These are phyloP conservation scores for Cantharis flavilabris DNA, from an alignment of 2,888 invertebrate genomes.

Conservation along the genomic window DNA sequence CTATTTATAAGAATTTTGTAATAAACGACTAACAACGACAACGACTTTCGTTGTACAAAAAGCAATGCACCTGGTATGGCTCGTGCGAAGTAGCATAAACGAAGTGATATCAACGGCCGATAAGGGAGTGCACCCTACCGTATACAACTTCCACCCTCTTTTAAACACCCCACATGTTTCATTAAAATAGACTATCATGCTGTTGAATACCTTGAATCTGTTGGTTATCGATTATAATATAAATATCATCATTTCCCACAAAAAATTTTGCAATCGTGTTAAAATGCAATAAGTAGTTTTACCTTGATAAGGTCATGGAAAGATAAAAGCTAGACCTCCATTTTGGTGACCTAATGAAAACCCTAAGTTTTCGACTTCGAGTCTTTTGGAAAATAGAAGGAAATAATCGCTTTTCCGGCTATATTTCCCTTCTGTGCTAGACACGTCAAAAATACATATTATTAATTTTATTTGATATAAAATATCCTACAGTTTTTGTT, in stretches of 20 bases:
- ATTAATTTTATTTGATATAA: too few species aligned
- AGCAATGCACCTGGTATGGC: slow-evolving; percentile 35
- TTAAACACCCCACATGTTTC: slow-evolving; percentile 36
- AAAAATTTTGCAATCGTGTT: background rate
- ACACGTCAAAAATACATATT: too few species aligned
- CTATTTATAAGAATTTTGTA: background rate
- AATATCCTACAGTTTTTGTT: too few species aligned
- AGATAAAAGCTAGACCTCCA: too few species aligned
- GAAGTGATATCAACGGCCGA: slow-evolving; percentile 35
- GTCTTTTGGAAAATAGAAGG: too few species aligned
- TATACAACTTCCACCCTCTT: slow-evolving; percentile 30
- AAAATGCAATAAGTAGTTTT: background rate
- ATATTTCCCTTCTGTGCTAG: too few species aligned
- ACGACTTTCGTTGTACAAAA: slow-evolving; percentile 22
- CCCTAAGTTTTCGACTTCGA: too few species aligned
- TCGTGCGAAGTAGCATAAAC: slow-evolving; percentile 28
- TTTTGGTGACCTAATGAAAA: too few species aligned
- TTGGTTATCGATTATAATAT: background rate
- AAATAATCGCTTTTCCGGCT: too few species aligned
- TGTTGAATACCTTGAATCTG: background rate
- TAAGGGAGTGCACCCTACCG: slow-evolving; percentile 37
- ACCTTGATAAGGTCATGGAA: too few species aligned
- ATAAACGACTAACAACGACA: too few species aligned
- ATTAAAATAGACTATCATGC: slow-evolving; percentile 17
- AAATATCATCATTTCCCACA: background rate